Base-by-base conservation (phyloP, 2,113 vertebrate genomes). In the Misgurnus anguillicaudatus region DNA sequence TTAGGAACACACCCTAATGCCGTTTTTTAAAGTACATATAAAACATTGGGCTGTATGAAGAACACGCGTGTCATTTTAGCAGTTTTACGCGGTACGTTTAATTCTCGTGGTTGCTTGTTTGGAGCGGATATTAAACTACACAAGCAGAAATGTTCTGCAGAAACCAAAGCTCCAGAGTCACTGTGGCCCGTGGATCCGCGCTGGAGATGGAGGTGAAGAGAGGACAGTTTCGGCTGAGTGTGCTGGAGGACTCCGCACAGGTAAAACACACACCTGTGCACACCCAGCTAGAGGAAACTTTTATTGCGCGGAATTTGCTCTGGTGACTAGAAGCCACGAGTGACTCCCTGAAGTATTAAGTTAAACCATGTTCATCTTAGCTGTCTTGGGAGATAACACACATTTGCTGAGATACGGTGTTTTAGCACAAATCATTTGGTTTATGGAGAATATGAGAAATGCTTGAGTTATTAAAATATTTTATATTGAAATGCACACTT, bases 171-270 rank as follows among this genome's bases (percentile, higher is more conserved):
- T 78, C 66, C 66, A 70, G 77, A 48, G 77, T 57, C 16, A 78
- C 77, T 8, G 77, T 78, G 31, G 68, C 68, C 39, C 78, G 68
- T 9, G 78, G 58, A 51, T 79, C 78, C n/a, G 78, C 78, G 19
- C 39, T 79, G 78, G 68, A 79, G 74, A 82, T 70, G 65, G 74
- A 69, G 65, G 58, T 70, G 14, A 67, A 75, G 21, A 19, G 74
- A 62, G 80, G 74, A 6, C 55, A 48, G 3, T 71, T 72, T 41
- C 67, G 68, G 5, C 60, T 79, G 41, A 79, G 68, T 13, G 68
- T 79, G 68, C 51, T 79, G 16, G 58, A 79, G 13, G 68, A 72
- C 19, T 72, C 68, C 36, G 68, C 60, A 36, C 78, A 72, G 68
- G 68, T 72, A 13, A 57, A 58, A 16, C 5, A 3, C 1, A 31